These are phyloP conservation scores for Argyra leucocephala DNA, from an alignment of 2,888 invertebrate species.

Conservation along the genomic window DNA sequence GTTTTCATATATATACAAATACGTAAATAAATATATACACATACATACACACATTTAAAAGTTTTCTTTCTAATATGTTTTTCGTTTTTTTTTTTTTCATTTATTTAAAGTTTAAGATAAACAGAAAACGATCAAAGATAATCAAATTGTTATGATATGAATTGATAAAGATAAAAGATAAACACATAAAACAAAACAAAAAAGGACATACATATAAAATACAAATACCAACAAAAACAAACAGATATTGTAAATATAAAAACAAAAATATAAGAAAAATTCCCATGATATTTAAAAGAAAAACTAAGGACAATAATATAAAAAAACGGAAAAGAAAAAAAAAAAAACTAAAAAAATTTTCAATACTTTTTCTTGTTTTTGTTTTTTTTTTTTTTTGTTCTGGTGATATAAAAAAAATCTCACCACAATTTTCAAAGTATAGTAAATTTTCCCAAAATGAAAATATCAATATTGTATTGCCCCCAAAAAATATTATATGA, in stretches of 20 bases:
- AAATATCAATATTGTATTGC: too few species aligned
- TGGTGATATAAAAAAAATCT: too few species aligned
- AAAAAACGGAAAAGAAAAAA: not conserved
- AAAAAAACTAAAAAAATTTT: not conserved
- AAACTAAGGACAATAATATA: not conserved
- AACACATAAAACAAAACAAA: not conserved
- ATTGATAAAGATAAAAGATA: not conserved
- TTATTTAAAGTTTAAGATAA: not conserved
- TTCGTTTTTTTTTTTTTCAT: not conserved
- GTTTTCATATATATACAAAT: too few species aligned
- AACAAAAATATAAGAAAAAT: too few species aligned
- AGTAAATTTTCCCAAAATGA: too few species aligned
- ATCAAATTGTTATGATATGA: constrained; percentile 1
- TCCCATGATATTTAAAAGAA: not conserved
- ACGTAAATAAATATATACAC: too few species aligned
- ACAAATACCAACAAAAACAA: not conserved
- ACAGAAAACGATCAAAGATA: constrained; percentile 5
- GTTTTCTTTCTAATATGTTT: too few species aligned
- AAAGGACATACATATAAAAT: not conserved
- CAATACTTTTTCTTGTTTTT: too few species aligned
- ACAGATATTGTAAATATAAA: not conserved
- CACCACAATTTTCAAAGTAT: too few species aligned
- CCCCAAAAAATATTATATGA: too few species aligned
- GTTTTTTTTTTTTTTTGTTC: not conserved
- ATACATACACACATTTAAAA: too few species aligned